A percentile compares a stretch with the other conserved stretches of the same genome.
Conservation (phyloP, 2,113 vertebrate genomes). For the Tiliqua scincoides region DNA sequence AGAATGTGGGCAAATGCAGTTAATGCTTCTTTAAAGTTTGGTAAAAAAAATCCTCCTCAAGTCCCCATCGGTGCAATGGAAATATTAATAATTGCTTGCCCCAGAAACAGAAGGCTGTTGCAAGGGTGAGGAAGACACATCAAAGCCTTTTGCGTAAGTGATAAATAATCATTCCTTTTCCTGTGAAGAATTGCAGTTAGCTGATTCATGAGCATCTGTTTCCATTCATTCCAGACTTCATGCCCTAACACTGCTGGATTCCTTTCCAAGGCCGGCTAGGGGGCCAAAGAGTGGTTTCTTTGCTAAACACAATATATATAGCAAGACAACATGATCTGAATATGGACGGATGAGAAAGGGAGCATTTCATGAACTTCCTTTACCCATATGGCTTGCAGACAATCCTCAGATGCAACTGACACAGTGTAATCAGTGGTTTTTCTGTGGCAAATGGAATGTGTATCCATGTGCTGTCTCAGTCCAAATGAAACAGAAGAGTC, state of each 20-base stretch:
- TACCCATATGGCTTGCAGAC: slow-evolving; percentile 15
- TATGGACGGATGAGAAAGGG: background rate
- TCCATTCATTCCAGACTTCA: slow-evolving; percentile 66
- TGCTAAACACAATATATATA: background rate
- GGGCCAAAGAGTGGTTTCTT: slow-evolving; percentile 1
- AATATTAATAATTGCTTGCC: background rate
- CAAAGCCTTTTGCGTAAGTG: background rate
- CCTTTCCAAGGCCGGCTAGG: slow-evolving; percentile 33
- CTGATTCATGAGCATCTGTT: slow-evolving; percentile 54
- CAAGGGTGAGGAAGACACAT: background rate
- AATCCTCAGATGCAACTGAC: slow-evolving; percentile 5
- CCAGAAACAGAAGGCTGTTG: background rate
- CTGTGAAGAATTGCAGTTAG: slow-evolving; percentile 19
- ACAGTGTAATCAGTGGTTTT: background rate
- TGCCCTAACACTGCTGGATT: slow-evolving; percentile 48
- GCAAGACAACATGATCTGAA: background rate
- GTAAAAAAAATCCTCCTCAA: background rate
- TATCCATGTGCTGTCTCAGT: slow-evolving; percentile 16
- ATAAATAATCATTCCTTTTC: slow-evolving; percentile 9
- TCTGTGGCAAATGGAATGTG: background rate
- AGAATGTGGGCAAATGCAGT: no score
- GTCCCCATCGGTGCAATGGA: background rate
- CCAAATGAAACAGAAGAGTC: slow-evolving; percentile 21
- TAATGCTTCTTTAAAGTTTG: no score
- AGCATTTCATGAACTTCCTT: slow-evolving; percentile 6